These are phyloP conservation scores for Pyralis farinalis DNA, from an alignment of 2,888 invertebrate species.

Conservation along the genomic window DNA sequence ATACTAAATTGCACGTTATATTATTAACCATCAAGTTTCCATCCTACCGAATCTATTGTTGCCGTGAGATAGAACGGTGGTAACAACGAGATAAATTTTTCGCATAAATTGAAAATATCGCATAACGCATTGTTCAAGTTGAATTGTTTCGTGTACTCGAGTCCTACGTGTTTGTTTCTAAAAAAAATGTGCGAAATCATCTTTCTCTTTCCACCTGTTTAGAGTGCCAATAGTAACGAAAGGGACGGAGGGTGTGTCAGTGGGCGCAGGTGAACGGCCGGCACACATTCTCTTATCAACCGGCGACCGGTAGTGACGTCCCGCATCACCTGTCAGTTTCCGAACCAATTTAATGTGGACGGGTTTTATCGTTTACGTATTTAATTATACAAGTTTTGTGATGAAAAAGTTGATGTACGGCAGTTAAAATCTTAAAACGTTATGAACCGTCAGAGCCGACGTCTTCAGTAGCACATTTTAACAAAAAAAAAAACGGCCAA, in stretches of 20 bases:
- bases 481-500: too few relatives aligned
- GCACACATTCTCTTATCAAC: slow-evolving; percentile 75
- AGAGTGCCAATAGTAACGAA: slow-evolving; percentile 30
- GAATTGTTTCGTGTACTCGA: slow-evolving; percentile 31
- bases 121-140: slow-evolving; percentile 45
- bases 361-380: slow-evolving; percentile 13
- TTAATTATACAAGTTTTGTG: slow-evolving; percentile 35
- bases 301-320: slow-evolving; percentile 60
- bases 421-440: too few relatives aligned
- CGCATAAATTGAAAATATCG: slow-evolving; percentile 53
- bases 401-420: too few relatives aligned
- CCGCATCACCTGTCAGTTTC: slow-evolving; percentile 60
- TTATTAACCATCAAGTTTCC: slow-evolving; percentile 19
- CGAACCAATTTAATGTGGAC: slow-evolving; percentile 25
- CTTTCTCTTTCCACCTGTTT: slow-evolving; percentile 29
- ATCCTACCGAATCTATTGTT: slow-evolving; percentile 29
- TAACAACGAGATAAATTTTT: slow-evolving; percentile 51
- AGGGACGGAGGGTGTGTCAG: slow-evolving; percentile 59
- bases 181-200: slow-evolving; percentile 11
- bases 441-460: too few relatives aligned
- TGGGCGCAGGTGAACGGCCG: slow-evolving; percentile 76
- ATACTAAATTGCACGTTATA: background rate
- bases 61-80: slow-evolving; percentile 38
- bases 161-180: slow-evolving; percentile 15
- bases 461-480: too few relatives aligned